Evolutionary conservation across 2,113 vertebrate genomes (phyloP).

Genomic region (Poeciliopsis occidentalis): DNA sequence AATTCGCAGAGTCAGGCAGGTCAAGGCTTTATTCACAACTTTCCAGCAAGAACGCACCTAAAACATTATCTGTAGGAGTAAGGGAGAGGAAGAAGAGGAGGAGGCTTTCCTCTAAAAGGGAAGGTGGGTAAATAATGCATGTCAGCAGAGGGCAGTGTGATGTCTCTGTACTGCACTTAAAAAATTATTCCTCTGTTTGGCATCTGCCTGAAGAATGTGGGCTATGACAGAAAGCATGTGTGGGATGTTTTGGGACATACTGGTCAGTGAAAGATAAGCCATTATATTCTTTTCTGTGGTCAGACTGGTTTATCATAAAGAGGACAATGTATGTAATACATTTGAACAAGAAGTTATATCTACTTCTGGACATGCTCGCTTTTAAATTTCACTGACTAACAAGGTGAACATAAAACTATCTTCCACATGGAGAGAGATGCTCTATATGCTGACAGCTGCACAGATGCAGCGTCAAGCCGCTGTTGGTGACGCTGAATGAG

Average conservation of each 20-base stretch:
- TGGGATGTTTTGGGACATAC: background rate
- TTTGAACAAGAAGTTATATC: background rate
- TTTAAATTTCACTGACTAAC: conserved; percentile 3
- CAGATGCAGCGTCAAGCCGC: background rate
- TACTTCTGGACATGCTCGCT: background rate
- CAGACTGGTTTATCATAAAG: background rate
- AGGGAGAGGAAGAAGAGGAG: conserved; percentile 27
- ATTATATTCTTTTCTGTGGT: background rate
- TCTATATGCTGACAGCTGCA: conserved; percentile 14
- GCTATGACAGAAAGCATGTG: background rate
- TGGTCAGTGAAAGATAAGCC: background rate
- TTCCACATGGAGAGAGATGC: background rate
- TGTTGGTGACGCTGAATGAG: conserved; percentile 21
- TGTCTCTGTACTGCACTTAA: conserved; percentile 17
- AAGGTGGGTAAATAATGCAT: conserved; percentile 7
- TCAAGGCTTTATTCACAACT: conserved; percentile 36
- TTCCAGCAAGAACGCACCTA: background rate
- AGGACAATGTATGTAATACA: background rate
- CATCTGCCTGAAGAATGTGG: background rate
- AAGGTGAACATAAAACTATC: conserved; percentile 2
- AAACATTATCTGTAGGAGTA: conserved; percentile 41
- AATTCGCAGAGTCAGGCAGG: background rate
- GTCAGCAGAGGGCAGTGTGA: conserved; percentile 63
- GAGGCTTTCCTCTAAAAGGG: background rate
- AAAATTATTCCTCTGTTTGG: background rate